These are phyloP conservation scores for Procambarus virginalis DNA, from an alignment of 1,140 invertebrate genomes.

Conservation along the genomic window DNA sequence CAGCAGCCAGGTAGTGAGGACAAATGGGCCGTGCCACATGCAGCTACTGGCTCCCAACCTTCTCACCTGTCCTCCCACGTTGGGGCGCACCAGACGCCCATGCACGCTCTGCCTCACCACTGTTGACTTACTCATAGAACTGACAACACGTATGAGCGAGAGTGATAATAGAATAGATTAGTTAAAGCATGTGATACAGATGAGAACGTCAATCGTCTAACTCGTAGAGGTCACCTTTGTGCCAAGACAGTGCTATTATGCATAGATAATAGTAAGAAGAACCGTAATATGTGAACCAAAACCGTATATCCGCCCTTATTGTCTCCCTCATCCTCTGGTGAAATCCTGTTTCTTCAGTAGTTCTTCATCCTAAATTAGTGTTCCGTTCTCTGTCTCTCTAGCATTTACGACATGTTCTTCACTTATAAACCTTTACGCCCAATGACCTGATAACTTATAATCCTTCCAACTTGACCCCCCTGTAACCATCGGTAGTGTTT, in stretches of 20 bases:
- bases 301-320: too few relatives aligned
- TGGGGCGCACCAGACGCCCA: background rate
- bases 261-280: background rate
- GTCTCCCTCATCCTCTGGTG: too few relatives aligned
- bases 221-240: background rate
- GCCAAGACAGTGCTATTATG: background rate
- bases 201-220: background rate
- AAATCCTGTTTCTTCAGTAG: too few relatives aligned
- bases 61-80: background rate
- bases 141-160: background rate
- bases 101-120: background rate
- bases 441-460: too few relatives aligned
- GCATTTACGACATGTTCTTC: too few relatives aligned
- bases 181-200: background rate
- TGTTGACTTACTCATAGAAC: background rate
- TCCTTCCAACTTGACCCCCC: too few relatives aligned
- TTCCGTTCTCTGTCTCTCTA: too few relatives aligned
- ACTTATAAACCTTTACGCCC: background rate
- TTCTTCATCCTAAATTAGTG: too few relatives aligned
- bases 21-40: too few relatives aligned
- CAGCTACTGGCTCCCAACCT: background rate
- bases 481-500: too few relatives aligned
- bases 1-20: too few relatives aligned
- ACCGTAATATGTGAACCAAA: background rate
- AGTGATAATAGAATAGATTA: constrained; percentile 3